These are phyloP conservation scores for Timandra comae DNA, from an alignment of 2,888 invertebrate genomes.

Conservation along the genomic window DNA sequence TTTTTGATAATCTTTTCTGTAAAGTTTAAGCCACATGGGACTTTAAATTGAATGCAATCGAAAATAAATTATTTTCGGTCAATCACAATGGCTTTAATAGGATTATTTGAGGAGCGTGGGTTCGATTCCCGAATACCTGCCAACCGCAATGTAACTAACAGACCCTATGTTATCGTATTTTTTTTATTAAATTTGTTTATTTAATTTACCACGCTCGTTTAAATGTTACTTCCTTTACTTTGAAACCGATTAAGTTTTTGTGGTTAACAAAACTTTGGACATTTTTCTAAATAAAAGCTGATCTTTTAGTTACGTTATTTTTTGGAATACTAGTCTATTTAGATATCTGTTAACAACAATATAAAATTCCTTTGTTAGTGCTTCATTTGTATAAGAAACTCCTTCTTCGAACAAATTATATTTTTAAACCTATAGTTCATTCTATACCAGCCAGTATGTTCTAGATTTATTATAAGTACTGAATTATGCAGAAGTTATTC, in stretches of 20 bases:
- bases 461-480: too few species aligned
- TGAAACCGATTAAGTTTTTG: constrained; percentile 70
- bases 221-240: constrained; percentile 67
- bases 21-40: constrained; percentile 6
- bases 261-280: constrained; percentile 39
- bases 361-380: too few species aligned
- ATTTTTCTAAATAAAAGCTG: too few species aligned
- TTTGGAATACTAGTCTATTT: too few species aligned
- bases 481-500: too few species aligned
- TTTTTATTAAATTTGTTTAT: constrained; percentile 60
- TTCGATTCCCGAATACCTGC: constrained; percentile 55
- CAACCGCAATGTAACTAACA: constrained; percentile 52
- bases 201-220: constrained; percentile 74
- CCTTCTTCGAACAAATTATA: too few species aligned
- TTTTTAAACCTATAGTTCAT: too few species aligned
- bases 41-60: constrained; percentile 45
- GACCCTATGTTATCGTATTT: constrained; percentile 39
- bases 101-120: constrained; percentile 67
- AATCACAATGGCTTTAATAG: constrained; percentile 68
- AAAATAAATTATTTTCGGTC: constrained; percentile 68
- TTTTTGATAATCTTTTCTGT: too few species aligned
- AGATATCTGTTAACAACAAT: too few species aligned
- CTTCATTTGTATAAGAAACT: too few species aligned
- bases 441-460: too few species aligned
- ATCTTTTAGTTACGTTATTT: too few species aligned